A percentile compares a stretch with the other conserved stretches of the same genome.
Evolutionary conservation across 2,888 invertebrate genomes (phyloP).

Genomic region (Melitaea athalia): DNA sequence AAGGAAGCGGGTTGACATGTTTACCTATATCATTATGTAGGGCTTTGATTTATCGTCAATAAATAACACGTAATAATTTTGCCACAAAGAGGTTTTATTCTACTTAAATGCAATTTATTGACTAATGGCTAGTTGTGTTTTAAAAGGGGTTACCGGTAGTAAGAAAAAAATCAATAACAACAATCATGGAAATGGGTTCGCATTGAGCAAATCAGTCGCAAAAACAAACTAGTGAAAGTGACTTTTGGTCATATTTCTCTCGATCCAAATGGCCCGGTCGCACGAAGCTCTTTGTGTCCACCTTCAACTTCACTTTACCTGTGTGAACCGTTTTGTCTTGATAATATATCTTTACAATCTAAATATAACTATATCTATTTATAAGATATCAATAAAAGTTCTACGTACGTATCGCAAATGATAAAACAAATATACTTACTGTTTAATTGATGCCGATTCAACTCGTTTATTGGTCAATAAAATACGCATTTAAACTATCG

Average conservation of each 20-base stretch:
- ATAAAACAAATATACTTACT: not conserved
- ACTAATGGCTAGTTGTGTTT: no score
- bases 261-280: no score
- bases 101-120: no score
- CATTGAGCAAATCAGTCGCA: no score
- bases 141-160: no score
- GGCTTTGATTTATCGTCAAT: not conserved
- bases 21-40: not conserved
- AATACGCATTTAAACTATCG: slow-evolving; percentile 1
- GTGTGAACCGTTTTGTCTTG: no score
- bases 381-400: not conserved
- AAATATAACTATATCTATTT: no score
- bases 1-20: not conserved
- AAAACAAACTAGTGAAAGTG: not conserved
- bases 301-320: no score
- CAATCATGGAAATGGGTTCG: no score
- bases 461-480: not conserved
- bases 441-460: not conserved
- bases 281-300: no score
- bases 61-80: not conserved
- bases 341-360: no score
- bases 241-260: not conserved
- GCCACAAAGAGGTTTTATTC: not conserved
- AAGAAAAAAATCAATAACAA: no score
- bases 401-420: not conserved